phyloP scores from a whole-genome alignment of 2,888 invertebrate genomes.

The Macrophya alboannulata region DNA sequence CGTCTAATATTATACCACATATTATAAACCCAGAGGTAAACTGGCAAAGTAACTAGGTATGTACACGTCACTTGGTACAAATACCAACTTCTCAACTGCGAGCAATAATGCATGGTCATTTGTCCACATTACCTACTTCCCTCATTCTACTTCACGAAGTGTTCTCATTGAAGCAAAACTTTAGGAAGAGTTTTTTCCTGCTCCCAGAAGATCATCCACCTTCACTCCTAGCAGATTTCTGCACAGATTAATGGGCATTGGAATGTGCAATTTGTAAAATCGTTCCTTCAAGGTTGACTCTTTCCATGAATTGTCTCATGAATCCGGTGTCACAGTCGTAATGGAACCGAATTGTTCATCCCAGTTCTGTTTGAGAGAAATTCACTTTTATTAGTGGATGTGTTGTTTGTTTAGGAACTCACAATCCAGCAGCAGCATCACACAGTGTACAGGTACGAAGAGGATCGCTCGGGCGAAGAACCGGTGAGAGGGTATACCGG shows the following conservation, averaged over 20 bases:
- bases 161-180: background rate
- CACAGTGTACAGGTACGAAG: constrained; percentile 17
- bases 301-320: background rate
- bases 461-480: constrained; percentile 39
- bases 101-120: background rate
- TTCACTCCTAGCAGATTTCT: background rate
- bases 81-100: background rate
- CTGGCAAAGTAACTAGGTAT: constrained; percentile 26
- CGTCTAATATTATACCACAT: background rate
- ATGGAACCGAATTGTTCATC: background rate
- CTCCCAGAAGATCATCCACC: background rate
- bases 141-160: background rate
- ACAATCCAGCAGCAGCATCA: background rate
- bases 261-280: background rate
- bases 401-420: background rate
- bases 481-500: constrained; percentile 67
- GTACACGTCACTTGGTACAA: background rate
- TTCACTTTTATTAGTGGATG: background rate
- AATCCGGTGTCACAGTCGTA: background rate
- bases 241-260: too few relatives aligned
- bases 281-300: background rate
- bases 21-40: background rate
- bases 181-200: background rate
- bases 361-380: background rate
- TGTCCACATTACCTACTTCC: background rate